Percentiles rank a stretch among this genome's conserved stretches.
Evolutionary conservation across 2,888 invertebrate species (phyloP).

Genomic region (Drosophila quinaria): DNA sequence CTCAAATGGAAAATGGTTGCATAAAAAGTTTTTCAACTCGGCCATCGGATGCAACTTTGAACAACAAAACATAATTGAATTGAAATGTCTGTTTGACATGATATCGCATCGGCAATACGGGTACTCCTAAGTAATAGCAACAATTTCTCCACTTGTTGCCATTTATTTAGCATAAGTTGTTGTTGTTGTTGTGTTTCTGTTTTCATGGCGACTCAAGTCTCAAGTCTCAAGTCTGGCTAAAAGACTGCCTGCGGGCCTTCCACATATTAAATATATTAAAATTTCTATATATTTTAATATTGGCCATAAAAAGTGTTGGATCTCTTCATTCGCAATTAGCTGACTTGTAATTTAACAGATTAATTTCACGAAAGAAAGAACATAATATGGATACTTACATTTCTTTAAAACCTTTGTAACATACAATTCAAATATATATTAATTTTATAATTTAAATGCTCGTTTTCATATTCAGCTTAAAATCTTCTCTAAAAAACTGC

Average conservation of each 20-base stretch:
- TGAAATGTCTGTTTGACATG: conserved; percentile 80
- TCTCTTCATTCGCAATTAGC: conserved; percentile 24
- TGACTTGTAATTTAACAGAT: conserved; percentile 28
- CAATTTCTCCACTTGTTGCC: conserved; percentile 42
- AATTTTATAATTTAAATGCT: background rate
- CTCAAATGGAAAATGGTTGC: conserved; percentile 52
- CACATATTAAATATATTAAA: conserved; percentile 38
- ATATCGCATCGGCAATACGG: conserved; percentile 48
- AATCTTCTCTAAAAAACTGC: background rate
- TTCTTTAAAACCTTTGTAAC: conserved; percentile 10
- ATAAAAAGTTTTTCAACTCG: conserved; percentile 33
- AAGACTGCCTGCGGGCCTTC: conserved; percentile 21
- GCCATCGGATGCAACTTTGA: conserved; percentile 45
- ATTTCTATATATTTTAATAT: conserved; percentile 35
- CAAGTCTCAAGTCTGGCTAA: conserved; percentile 12
- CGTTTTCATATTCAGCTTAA: background rate
- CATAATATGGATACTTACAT: background rate
- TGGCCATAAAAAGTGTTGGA: conserved; percentile 24
- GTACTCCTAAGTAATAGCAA: conserved; percentile 25
- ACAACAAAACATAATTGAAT: conserved; percentile 80
- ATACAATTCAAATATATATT: background rate
- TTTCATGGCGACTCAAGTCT: conserved; percentile 15
- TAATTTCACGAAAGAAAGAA: conserved; percentile 21
- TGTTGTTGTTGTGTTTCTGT: conserved; percentile 25
- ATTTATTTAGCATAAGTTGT: conserved; percentile 41